These are phyloP conservation scores for Rutilus rutilus DNA, from an alignment of 2,113 vertebrate genomes.

Conservation along the genomic window DNA sequence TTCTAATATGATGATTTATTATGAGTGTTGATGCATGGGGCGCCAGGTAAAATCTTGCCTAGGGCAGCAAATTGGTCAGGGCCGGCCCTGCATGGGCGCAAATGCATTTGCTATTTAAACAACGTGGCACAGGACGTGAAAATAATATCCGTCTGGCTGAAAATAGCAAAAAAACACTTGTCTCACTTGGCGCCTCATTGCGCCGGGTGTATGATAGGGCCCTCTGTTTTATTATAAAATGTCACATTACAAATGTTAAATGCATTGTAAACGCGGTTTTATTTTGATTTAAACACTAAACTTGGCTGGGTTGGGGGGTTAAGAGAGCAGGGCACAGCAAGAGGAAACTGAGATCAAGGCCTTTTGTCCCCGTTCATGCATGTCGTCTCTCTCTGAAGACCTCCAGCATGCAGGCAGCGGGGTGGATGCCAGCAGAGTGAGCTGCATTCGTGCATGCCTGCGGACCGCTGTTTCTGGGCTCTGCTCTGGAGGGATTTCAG, in stretches of 20 bases:
- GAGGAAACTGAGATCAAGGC: constrained; percentile 13
- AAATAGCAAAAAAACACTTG: too few species aligned
- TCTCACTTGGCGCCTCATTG: too few species aligned
- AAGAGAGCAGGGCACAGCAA: neutral
- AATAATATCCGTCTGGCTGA: too few species aligned
- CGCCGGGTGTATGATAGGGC: too few species aligned
- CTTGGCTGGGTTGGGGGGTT: constrained; percentile 57
- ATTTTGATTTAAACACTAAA: constrained; percentile 76
- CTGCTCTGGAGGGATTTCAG: constrained; percentile 63
- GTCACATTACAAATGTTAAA: neutral
- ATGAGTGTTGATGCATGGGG: too few species aligned
- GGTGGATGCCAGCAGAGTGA: constrained; percentile 11
- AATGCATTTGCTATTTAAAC: too few species aligned
- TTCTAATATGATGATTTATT: too few species aligned
- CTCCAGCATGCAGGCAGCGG: neutral
- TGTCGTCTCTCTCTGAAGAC: constrained; percentile 22
- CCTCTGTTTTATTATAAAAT: neutral
- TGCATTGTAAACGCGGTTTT: neutral
- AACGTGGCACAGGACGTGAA: too few species aligned
- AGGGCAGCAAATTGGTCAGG: too few species aligned
- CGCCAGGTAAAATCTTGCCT: too few species aligned
- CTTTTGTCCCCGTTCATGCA: constrained; percentile 9
- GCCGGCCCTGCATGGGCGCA: too few species aligned
- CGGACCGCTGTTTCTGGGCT: constrained; percentile 27
- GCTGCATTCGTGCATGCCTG: constrained; percentile 28